Percentiles rank a stretch among this genome's conserved stretches.
Conservation (phyloP, 2,797 vertebrate genomes). For the Ambastaia sidthimunki region DNA sequence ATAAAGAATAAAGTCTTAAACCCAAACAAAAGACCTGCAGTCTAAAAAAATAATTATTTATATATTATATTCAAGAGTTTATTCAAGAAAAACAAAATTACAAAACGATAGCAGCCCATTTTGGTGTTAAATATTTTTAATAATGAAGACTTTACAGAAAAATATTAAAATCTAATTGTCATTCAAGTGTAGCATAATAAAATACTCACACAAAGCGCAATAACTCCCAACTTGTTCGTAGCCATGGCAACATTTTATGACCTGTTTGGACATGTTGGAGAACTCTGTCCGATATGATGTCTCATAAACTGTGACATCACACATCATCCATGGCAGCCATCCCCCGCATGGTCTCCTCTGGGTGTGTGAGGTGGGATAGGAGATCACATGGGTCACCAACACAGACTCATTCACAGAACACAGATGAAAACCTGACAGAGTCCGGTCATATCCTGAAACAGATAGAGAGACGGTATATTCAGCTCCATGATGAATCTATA, state of each 20-base stretch:
- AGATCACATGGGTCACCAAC: conserved; percentile 70
- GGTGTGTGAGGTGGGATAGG: conserved; percentile 71
- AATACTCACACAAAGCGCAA: conserved; percentile 84
- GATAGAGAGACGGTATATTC: neutral
- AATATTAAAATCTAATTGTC: neutral
- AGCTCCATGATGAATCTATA: neutral
- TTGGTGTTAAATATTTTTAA: neutral
- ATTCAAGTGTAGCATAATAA: neutral
- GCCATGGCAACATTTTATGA: conserved; percentile 84
- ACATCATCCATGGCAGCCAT: conserved; percentile 84
- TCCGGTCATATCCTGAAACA: conserved; percentile 81
- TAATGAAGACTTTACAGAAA: too few relatives aligned
- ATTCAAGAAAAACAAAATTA: too few relatives aligned
- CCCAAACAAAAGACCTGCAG: too few relatives aligned
- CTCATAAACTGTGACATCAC: conserved; percentile 74
- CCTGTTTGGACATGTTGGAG: conserved; percentile 68
- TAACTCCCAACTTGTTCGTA: conserved; percentile 86
- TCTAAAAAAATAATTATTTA: too few relatives aligned
- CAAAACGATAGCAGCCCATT: neutral
- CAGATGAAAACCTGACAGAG: conserved; percentile 81
- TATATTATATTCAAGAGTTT: too few relatives aligned
- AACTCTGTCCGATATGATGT: conserved; percentile 66
- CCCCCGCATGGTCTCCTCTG: conserved; percentile 76
- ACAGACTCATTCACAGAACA: conserved; percentile 76
- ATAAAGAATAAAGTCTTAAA: neutral